Base-by-base conservation (phyloP, 23 tunicate species). In the Trididemnum miniatum region DNA sequence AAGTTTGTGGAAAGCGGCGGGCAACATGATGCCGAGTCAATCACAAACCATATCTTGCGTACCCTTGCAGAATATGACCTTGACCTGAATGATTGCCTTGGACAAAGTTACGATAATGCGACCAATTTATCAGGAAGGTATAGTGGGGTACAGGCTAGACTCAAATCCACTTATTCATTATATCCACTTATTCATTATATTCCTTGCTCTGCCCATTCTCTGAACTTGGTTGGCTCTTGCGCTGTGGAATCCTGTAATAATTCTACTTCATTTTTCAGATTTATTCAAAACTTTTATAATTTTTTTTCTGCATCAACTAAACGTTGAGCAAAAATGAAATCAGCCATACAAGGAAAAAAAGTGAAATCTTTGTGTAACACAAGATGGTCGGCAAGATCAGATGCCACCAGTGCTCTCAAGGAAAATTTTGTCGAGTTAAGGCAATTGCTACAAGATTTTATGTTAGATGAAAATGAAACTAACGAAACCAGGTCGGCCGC, bases 221-320 rank as follows among this genome's bases (percentile, higher is more conserved):
- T 73, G 24, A 73, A 73, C 38, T 40, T 73, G 20, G 30, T 73
- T 38, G 79, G 59, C 1, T 15, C 57, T 26, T 38, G 29, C 24
- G 59, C 79, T 37, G 79, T 34, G 38, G 30, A 38, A 73, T 9
- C 26, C 59, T 73, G 57, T 73, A 23, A 15, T 37, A 34, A 73
- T 20, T 26, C 59, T 22, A 59, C 38, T 38, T 39, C 57, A n/a
- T 73, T 38, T 27, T 39, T 73, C 20, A 30, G 59, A 5, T 73
- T 73, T 73, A 5, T 73, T 40, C 59, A 73, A 30, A 73, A 40
- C 25, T 37, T 73, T 23, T 73, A 73, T 27, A 39, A 20, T 37
- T 73, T 73, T 39, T 73, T 73, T 30, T 38, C 79, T 73, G 79
- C 79, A n/a, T 73, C 79, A 73, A 73, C 79, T 2, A 38, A 73